Evolutionary conservation across 2,113 vertebrate species (phyloP), one percentile per base, ranked within the genome.

Genomic region (Megaceryle maxima): DNA sequence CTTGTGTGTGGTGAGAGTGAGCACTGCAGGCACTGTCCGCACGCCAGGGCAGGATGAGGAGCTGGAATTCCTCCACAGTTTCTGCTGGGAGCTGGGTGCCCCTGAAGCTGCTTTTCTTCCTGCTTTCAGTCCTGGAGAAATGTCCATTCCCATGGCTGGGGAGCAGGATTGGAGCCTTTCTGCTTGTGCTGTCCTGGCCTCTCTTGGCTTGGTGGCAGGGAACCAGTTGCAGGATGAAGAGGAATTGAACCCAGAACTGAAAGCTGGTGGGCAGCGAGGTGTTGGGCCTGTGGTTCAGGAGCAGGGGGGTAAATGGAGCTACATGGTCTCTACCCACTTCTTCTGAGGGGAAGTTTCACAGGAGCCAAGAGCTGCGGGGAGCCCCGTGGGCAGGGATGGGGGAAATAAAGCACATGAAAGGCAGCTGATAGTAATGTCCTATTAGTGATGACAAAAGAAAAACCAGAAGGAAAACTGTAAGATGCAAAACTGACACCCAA

Each of bases 181-280:
- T 77, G 43, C 74, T 41, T 1, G 0, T n/a, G 19, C 41, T 63
- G 1, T 1, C 41, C 35, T 48, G 56, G 13, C 33, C 35, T 39
- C 55, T 39, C 2, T 2, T 53, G 83, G 51, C 72, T 67, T 50
- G 56, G 66, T 8, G 10, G 74, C 16, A 9, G n/a, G 87, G 70
- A 79, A n/a, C 41, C 1, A 8, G 59, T 13, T 64, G 60, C 37
- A 59, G 64, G 68, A 26, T 79, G 44, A 78, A 64, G 77, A 75
- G 83, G 90, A 97, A 94, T 41, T 77, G 94, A 93, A 87, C 29
- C 31, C 51, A 84, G 92, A 96, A 94, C 35, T 0, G 21, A 94
- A 94, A 96, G 63, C 28, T 1, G 4, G 85, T 37, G 56, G 64
- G 79, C 59, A 59, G 37, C 0, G 16, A 56, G 46, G 56, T 67